Base-by-base conservation (phyloP, 30 jellyfish, hydroid and myxozoan genomes). In the Pelagia noctiluca region DNA sequence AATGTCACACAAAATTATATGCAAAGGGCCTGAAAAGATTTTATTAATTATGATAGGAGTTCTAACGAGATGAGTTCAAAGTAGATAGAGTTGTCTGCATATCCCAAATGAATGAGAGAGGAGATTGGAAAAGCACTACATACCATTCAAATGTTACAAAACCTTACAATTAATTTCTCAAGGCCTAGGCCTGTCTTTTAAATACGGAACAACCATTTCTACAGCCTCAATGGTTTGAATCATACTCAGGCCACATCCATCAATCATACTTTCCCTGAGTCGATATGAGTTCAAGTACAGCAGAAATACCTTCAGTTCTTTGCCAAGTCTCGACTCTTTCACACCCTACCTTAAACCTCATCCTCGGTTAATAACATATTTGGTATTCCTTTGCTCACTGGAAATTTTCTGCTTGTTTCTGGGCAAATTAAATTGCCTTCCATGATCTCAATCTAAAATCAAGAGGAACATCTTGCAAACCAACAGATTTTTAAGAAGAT, bases 391-490 rank as follows among this genome's bases (percentile, higher is more conserved):
- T 89, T 95, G 52, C 80, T 64, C 18, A 95, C 86, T 13, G 97
- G 98, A 63, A 89, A 95, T 47, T 86, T 81, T 32, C 97, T 71
- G 1, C 95, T 97, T 11, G 99, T 90, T 37, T 95, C 99, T 29
- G 99, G 99, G 61, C 98, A 90, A 1, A 85, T 75, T 28, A 95
- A 78, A 60, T 83, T 89, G 22, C 99, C 99, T 76, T 95, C 98
- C 86, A 95, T 78, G 18, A 95, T 76, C 47, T 95, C 99, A 42
- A 95, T 50, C 95, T 87, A 37, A 16, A 67, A 37, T 2, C n/a
- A 42, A 57, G 66, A 54, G 2, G 23, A 29, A 24, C 7, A 68
- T 5, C 57, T n/a, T n/a, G n/a, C 72, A 31, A 8, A 7, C 28
- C 8, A 13, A 66, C 7, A 30, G 66, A 22, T n/a, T 12, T 10